Base-by-base conservation (phyloP, 2,797 vertebrate species). In the Crenuchus spilurus region DNA sequence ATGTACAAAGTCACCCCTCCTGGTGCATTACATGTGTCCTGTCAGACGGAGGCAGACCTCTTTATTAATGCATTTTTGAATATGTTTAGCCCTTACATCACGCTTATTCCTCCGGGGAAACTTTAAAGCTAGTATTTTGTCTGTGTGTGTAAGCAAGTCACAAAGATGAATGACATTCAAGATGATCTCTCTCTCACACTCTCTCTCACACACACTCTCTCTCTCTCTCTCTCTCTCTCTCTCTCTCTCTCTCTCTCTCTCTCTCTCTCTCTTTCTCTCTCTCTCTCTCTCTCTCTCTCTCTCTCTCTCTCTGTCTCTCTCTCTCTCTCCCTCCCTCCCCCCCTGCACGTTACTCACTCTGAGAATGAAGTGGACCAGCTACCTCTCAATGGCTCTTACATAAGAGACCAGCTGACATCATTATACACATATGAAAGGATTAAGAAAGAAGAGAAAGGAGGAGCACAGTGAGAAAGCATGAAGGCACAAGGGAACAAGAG, bases 401-500 rank as follows among this genome's bases (percentile, higher is more conserved):
- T 28, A 64, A 64, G 41, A 46, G 41, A 10, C 41, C 16, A 24
- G 37, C 60, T 42, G 11, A 16, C 6, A 13, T 13, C 31, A 24
- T 61, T 22, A 24, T 62, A 41, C 20, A 28, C 60, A 44, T 28
- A 39, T 42, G 37, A 44, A 63, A 63, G 60, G 60, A 63, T 63
- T 61, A 61, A 57, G 30, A 33, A 30, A 33, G 18, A 35, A 20
- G 33, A 5, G n/a, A 60, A 18, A 2, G 54, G 2, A 60, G 31
- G 35, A 24, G 13, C 51, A 16, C 24, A 16, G 6, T 13, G 51
- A 16, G 51, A 30, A 11, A 54, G 49, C 5, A 22, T 24, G 9
- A 10, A 55, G 4, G n/a, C 16, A 14, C 3, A n/a, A 16, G 1
- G 10, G 24, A 11, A 28, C 24, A 16, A 30, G 60, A 1, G 6